Evolutionary conservation across 2,888 invertebrate genomes (phyloP).

Genomic region (Plemyria rubiginata): DNA sequence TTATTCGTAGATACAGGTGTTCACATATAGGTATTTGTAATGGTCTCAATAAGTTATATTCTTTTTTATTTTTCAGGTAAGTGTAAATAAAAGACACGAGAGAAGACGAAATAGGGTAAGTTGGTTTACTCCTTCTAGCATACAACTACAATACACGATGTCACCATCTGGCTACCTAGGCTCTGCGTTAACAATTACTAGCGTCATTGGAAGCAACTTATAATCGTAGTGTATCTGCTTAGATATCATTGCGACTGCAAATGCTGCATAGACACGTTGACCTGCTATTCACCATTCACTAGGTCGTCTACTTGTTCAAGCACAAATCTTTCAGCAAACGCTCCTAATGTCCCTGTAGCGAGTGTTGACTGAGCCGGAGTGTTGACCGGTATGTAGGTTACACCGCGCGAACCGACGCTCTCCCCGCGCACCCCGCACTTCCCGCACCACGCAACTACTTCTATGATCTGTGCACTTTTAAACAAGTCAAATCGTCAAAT

Average conservation of each 20-base stretch:
- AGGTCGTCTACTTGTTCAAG: conserved; percentile 55
- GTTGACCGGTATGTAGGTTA: conserved; percentile 85
- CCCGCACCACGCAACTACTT: conserved; percentile 69
- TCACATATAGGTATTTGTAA: conserved; percentile 53
- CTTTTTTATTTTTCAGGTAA: conserved; percentile 71
- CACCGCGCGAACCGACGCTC: conserved; percentile 74
- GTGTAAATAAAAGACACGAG: conserved; percentile 46
- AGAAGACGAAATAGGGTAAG: background rate
- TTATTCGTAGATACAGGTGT: conserved; percentile 63
- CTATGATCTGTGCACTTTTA: conserved; percentile 79
- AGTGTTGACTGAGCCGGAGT: conserved; percentile 85
- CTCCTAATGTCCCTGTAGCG: conserved; percentile 83
- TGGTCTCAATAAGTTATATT: conserved; percentile 33
- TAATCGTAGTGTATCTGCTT: background rate
- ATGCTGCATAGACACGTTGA: background rate
- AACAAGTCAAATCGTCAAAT: conserved; percentile 74
- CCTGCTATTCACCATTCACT: conserved; percentile 16
- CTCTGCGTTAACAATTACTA: background rate
- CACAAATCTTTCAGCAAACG: conserved; percentile 64
- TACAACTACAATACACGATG: too few species aligned
- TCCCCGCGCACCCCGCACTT: conserved; percentile 48
- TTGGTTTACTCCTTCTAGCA: background rate
- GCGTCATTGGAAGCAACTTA: background rate
- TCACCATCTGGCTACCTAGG: too few species aligned
- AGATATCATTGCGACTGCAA: background rate